Percentiles rank a stretch among this genome's conserved stretches.
Evolutionary conservation across 1,140 invertebrate species (phyloP).

Genomic region (Anastrepha ludens): DNA sequence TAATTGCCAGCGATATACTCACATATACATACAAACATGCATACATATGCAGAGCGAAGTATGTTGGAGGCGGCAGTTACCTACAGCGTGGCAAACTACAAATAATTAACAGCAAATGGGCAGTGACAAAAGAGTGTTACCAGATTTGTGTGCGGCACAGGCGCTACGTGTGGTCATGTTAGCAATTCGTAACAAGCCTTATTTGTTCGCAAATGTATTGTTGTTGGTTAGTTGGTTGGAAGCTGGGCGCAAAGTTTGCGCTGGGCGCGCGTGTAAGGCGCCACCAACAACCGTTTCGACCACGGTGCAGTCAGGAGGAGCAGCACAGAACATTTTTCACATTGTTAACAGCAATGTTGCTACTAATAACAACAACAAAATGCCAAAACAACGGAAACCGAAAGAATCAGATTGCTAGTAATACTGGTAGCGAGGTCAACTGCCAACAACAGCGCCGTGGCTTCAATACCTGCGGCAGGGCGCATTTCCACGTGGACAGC

Average conservation of each 20-base stretch:
- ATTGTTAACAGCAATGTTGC: constrained; percentile 39
- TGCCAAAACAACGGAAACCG: background rate
- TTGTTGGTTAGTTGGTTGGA: constrained; percentile 15
- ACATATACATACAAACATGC: background rate
- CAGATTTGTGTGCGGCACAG: constrained; percentile 54
- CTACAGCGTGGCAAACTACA: constrained; percentile 37
- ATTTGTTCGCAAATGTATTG: constrained; percentile 55
- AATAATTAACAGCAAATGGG: constrained; percentile 44
- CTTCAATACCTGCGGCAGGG: background rate
- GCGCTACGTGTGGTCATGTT: constrained; percentile 39
- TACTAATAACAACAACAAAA: constrained; percentile 35
- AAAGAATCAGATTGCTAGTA: background rate
- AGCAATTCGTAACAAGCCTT: constrained; percentile 45
- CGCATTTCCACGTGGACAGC: background rate
- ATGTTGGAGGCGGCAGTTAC: background rate
- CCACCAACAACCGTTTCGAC: constrained; percentile 16
- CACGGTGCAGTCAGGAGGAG: background rate
- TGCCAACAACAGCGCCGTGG: background rate
- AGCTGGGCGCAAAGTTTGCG: constrained; percentile 15
- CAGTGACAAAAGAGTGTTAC: constrained; percentile 57
- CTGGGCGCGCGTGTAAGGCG: constrained; percentile 48
- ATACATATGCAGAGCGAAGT: background rate
- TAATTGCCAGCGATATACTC: background rate
- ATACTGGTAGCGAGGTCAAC: constrained; percentile 13
- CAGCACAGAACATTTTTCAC: background rate